phyloP scores from a whole-genome alignment of 2,113 vertebrate genomes.

The Lophotis ruficrista region DNA sequence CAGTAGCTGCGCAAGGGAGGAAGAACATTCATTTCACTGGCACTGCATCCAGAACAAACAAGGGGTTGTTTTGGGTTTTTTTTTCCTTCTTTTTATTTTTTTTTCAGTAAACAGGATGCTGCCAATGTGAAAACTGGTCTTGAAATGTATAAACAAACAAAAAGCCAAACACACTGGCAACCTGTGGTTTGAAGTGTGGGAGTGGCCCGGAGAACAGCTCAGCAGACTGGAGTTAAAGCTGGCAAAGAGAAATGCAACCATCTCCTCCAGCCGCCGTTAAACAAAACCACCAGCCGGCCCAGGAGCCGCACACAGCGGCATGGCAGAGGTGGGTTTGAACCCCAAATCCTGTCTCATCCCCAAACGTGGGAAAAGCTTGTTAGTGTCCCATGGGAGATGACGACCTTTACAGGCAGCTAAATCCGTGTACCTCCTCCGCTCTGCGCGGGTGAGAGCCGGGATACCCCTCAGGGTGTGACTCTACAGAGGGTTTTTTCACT shows the following conservation, averaged over 20 bases:
- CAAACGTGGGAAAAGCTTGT: background rate
- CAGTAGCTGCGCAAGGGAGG: background rate
- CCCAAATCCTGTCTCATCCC: background rate
- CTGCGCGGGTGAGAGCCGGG: background rate
- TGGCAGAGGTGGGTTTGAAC: background rate
- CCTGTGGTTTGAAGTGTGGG: background rate
- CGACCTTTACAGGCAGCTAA: background rate
- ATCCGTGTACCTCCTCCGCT: background rate
- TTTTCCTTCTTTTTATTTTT: background rate
- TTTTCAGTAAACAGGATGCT: constrained; percentile 41
- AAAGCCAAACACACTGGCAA: constrained; percentile 12
- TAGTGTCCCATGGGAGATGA: background rate
- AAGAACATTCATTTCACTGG: background rate
- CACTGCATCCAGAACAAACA: constrained; percentile 21
- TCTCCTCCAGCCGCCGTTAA: background rate
- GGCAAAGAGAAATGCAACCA: background rate
- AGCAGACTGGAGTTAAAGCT: background rate
- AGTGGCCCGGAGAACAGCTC: background rate
- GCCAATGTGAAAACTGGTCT: background rate
- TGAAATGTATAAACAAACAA: constrained; percentile 23
- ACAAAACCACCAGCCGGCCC: background rate
- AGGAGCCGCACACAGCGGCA: background rate
- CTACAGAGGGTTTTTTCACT: background rate
- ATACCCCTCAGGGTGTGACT: background rate
- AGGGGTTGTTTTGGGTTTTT: background rate